phyloP scores from a whole-genome alignment of 2,113 vertebrate species.

The Melanocharis versteri region DNA sequence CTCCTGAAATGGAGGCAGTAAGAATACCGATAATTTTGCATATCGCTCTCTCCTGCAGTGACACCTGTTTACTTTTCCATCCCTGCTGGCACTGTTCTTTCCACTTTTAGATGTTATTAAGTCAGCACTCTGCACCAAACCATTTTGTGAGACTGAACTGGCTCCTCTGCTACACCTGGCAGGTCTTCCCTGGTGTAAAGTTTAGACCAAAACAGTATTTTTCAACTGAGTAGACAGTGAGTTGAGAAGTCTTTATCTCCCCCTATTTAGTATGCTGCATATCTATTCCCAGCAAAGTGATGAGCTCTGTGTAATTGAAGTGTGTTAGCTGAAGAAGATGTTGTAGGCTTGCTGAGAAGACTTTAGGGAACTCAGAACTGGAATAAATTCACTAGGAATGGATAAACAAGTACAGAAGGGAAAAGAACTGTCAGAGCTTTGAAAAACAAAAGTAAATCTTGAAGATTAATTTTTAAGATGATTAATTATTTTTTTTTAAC shows the following conservation, averaged over 20 bases:
- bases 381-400: not conserved
- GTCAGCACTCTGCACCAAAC: constrained; percentile 9
- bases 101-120: constrained; percentile 48
- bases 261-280: not conserved
- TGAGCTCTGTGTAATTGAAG: not conserved
- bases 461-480: not conserved
- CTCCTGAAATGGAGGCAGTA: not conserved
- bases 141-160: constrained; percentile 17
- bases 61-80: constrained; percentile 33
- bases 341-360: not conserved
- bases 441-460: not conserved
- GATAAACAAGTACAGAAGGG: not conserved
- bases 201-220: not conserved
- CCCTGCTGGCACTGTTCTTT: constrained; percentile 33
- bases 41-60: not conserved
- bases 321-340: not conserved
- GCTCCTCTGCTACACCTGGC: not conserved
- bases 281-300: not conserved
- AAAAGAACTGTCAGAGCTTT: not conserved
- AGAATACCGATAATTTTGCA: not conserved
- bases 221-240: not conserved
- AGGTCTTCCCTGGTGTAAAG: not conserved
- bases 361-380: not conserved
- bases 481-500: not conserved
- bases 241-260: not conserved